phyloP scores from a whole-genome alignment of 2,113 vertebrate species.

The Rhinolophus ferrumequinum region DNA sequence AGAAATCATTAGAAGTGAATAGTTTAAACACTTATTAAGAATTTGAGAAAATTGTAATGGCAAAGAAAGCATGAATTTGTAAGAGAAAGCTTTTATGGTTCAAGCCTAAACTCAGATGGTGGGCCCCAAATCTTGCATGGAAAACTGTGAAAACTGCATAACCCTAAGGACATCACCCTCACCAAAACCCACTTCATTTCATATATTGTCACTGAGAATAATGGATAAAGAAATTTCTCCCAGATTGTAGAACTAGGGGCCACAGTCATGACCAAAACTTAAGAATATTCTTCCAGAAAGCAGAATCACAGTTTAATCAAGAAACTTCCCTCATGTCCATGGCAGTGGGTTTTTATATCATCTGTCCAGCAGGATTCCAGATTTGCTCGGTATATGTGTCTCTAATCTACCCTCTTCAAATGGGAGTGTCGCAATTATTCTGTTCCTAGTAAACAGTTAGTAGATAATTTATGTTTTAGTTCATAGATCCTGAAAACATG shows the following conservation, averaged over 20 bases:
- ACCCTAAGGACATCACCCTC: not conserved
- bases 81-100: not conserved
- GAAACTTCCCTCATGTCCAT: not conserved
- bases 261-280: not conserved
- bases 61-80: not conserved
- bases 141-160: not conserved
- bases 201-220: not conserved
- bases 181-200: not conserved
- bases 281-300: not conserved
- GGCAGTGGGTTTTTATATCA: too few species aligned
- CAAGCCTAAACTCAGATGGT: not conserved
- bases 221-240: not conserved
- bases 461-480: not conserved
- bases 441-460: not conserved
- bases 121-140: not conserved
- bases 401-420: not conserved
- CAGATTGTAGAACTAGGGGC: not conserved
- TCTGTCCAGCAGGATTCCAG: not conserved
- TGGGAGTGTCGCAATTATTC: not conserved
- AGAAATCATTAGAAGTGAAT: not conserved
- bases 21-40: not conserved
- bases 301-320: not conserved
- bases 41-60: not conserved
- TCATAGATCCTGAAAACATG: not conserved
- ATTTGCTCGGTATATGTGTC: not conserved